Percentiles rank a stretch among this genome's conserved stretches.
These are phyloP conservation scores for Leuciscus waleckii DNA, from an alignment of 2,797 vertebrate species.

Conservation along the genomic window DNA sequence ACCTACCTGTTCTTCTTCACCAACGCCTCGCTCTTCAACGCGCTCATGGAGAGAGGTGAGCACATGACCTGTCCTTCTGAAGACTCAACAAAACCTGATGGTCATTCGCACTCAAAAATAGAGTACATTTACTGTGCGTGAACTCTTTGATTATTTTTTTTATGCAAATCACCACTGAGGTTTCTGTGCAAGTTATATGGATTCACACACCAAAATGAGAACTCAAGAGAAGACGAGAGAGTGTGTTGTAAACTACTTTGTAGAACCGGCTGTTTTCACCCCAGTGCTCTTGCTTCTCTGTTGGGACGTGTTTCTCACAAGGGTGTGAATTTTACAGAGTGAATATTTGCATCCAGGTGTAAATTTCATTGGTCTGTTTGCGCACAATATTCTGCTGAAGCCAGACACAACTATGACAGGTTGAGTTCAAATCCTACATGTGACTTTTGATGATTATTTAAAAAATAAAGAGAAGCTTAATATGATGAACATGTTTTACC, in stretches of 20 bases:
- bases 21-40: slow-evolving; percentile 83
- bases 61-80: not conserved
- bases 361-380: not conserved
- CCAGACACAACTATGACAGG: not conserved
- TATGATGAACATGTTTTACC: not conserved
- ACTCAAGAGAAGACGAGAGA: not conserved
- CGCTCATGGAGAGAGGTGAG: slow-evolving; percentile 83
- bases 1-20: slow-evolving; percentile 85
- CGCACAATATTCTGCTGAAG: not conserved
- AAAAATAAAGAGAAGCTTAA: not conserved
- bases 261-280: not conserved
- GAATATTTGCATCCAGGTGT: slow-evolving; percentile 1
- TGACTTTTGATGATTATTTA: not conserved
- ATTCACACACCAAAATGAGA: not conserved
- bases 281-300: not conserved
- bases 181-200: not conserved
- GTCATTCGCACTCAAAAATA: not conserved
- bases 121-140: not conserved
- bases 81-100: not conserved
- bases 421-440: not conserved
- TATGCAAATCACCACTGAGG: not conserved
- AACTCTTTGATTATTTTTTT: not conserved
- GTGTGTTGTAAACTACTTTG: not conserved
- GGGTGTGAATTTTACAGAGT: not conserved
- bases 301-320: not conserved